Evolutionary conservation across 2,888 invertebrate species (phyloP).

Genomic region (Nemurella pictetii): DNA sequence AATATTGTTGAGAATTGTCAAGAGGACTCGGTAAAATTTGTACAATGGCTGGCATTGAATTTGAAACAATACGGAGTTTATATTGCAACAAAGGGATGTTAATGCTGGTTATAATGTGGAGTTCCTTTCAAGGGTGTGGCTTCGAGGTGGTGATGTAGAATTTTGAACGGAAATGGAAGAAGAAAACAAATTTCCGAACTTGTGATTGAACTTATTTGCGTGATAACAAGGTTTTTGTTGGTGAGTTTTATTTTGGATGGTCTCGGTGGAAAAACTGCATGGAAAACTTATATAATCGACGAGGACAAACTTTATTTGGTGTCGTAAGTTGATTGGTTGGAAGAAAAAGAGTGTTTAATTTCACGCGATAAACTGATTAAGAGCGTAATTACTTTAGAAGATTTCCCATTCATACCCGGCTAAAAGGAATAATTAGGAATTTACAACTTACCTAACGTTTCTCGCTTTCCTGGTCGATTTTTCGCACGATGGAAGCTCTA

Average conservation of each 20-base stretch:
- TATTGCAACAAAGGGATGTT: not conserved
- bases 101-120: too few species aligned
- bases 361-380: not conserved
- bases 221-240: not conserved
- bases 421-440: not conserved
- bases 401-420: not conserved
- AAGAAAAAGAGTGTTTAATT: not conserved
- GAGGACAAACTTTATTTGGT: too few species aligned
- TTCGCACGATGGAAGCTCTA: not conserved
- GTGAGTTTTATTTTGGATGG: not conserved
- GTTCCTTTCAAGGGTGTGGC: too few species aligned
- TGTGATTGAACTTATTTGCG: not conserved
- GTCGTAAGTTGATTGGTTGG: too few species aligned
- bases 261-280: too few species aligned
- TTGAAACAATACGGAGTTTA: not conserved
- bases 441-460: not conserved
- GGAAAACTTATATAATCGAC: too few species aligned
- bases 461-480: not conserved
- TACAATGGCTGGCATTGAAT: not conserved
- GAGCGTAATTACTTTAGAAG: not conserved
- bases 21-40: not conserved
- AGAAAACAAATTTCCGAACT: not conserved
- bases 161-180: not conserved
- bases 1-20: not conserved
- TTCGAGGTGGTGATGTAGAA: not conserved